Base-by-base conservation (phyloP, 2,797 vertebrate species). In the Lophius americanus region DNA sequence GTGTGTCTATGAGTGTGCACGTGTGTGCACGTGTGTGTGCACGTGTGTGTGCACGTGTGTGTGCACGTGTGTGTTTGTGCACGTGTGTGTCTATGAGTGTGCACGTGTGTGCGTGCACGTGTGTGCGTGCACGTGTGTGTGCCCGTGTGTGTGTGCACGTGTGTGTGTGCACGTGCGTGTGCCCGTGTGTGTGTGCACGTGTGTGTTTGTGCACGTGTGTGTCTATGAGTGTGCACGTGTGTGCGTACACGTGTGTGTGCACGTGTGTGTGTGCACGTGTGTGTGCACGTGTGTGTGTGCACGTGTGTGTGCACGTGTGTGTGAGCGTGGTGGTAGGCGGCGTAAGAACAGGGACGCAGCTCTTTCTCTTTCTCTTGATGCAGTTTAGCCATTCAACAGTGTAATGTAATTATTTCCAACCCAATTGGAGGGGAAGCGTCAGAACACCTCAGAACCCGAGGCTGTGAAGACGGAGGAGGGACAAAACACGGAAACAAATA, bases 341-440 rank as follows among this genome's bases (percentile, higher is more conserved):
- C 14, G 14, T 70, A 83, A 78, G 66, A 64, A 69, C 76, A 63
- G 51, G 68, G 73, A 89, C 61, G 87, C 60, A 66, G 63, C 69
- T 69, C 48, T 85, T 61, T 4, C 10, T 11, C 43, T 44, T 11
- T 44, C 88, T 86, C 88, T 69, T 81, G 79, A 90, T 86, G 78
- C 78, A 76, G 83, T 72, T 90, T 74, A 92, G 70, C 81, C 87
- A 92, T 91, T 93, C 91, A 91, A 80, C 83, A 60, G 87, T 91
- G 85, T 92, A 91, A 93, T 70, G 1, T 70, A 70, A 93, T 94
- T 93, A 93, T 88, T 92, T 94, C 92, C 93, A 84, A 67, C 88
- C 91, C 91, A 93, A 90, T 93, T 92, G 88, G 70, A 75, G 67
- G 65, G 64, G 72, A 86, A 83, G 61, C 72, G 83, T 49, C 23